Percentiles rank a stretch among this genome's conserved stretches.
Conservation (phyloP, 2,113 vertebrate species). For the Probosciger aterrimus region DNA sequence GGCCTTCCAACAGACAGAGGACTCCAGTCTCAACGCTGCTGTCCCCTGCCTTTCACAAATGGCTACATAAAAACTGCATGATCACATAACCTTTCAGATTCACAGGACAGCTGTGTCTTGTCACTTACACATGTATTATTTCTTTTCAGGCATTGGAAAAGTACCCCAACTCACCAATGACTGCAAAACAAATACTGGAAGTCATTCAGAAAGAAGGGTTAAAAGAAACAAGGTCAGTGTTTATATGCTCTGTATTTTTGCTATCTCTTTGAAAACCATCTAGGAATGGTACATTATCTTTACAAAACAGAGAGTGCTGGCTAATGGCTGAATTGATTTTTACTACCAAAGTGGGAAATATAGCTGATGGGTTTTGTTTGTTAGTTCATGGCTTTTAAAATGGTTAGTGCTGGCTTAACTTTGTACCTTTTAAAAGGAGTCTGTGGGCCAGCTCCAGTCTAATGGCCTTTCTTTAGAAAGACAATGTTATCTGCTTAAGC, state of each 20-base stretch:
- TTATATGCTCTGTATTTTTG: neutral
- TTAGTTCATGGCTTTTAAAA: neutral
- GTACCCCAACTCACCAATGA: conserved; percentile 85
- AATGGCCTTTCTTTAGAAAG: neutral
- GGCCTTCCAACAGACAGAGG: conserved; percentile 9
- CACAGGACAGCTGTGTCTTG: neutral
- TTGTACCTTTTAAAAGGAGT: neutral
- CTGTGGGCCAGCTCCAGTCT: neutral
- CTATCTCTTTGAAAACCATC: neutral
- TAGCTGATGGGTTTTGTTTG: neutral
- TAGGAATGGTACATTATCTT: neutral
- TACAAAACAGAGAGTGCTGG: neutral
- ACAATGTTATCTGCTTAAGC: neutral
- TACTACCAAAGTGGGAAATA: neutral
- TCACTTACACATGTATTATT: conserved; percentile 50
- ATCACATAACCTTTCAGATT: neutral
- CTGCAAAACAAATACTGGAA: conserved; percentile 87
- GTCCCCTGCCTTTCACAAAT: conserved; percentile 22
- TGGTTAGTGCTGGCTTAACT: neutral
- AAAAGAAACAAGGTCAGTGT: conserved; percentile 86
- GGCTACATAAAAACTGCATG: conserved; percentile 7
- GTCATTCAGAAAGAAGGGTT: conserved; percentile 88
- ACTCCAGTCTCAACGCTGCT: neutral
- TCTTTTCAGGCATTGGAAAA: conserved; percentile 83
- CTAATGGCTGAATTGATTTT: neutral